Conservation (phyloP, 2,888 invertebrate genomes). For the Cerastoderma edule region DNA sequence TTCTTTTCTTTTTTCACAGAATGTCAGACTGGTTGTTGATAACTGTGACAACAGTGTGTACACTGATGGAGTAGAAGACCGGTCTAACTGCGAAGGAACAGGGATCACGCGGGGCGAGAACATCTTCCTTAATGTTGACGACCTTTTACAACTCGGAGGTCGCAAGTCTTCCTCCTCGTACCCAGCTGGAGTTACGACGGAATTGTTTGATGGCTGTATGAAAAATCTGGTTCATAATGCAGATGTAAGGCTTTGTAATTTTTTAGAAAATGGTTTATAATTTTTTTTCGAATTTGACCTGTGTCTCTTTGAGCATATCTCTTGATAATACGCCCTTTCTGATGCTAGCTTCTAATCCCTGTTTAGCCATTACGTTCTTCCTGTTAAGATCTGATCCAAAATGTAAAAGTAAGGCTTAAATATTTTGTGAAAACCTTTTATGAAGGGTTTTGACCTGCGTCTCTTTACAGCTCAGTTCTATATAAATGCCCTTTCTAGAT, state of each 20-base stretch:
- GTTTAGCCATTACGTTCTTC: too few species aligned
- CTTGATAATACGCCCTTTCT: too few species aligned
- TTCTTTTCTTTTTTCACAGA: conserved; percentile 44
- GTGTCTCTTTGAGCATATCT: too few species aligned
- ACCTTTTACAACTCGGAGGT: conserved; percentile 96
- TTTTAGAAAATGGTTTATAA: too few species aligned
- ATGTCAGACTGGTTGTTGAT: conserved; percentile 87
- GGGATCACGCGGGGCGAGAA: conserved; percentile 97
- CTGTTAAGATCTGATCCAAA: too few species aligned
- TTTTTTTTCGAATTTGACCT: too few species aligned
- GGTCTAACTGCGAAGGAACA: conserved; percentile 94
- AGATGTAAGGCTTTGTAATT: conserved; percentile 83
- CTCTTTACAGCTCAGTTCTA: too few species aligned
- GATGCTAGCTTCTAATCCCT: too few species aligned
- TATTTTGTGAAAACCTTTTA: too few species aligned
- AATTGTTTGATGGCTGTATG: conserved; percentile 98
- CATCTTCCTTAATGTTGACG: conserved; percentile 97
- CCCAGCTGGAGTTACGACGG: conserved; percentile 79
- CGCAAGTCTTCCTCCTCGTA: conserved; percentile 84
- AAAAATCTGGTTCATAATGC: conserved; percentile 98
- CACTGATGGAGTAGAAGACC: conserved; percentile 91
- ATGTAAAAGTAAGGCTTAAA: too few species aligned
- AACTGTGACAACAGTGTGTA: conserved; percentile 93
- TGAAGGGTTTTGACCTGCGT: too few species aligned
- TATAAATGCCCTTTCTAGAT: too few species aligned